Evolutionary conservation across 1,140 invertebrate species (phyloP).

Genomic region (Leptinotarsa undecemlineata): DNA sequence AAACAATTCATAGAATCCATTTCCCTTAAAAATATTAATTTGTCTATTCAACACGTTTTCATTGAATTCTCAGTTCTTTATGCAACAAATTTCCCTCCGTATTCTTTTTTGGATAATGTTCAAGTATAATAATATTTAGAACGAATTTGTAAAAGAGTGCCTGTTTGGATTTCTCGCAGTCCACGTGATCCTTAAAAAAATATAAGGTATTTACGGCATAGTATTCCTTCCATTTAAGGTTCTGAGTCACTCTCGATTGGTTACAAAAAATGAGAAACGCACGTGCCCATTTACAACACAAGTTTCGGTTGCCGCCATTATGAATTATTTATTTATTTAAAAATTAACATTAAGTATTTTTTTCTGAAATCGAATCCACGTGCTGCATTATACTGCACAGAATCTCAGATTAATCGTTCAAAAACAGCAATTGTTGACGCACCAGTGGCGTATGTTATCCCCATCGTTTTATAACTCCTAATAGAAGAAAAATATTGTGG

Average conservation of each 20-base stretch:
- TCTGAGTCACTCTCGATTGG: slow-evolving; percentile 7
- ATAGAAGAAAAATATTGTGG: too few relatives aligned
- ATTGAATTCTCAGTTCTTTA: too few relatives aligned
- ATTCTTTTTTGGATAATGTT: too few relatives aligned
- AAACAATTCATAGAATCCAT: too few relatives aligned
- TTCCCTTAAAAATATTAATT: too few relatives aligned
- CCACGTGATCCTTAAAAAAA: background rate
- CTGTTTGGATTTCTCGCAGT: background rate
- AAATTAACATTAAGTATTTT: slow-evolving; percentile 9
- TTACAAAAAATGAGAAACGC: slow-evolving; percentile 15
- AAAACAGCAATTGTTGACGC: background rate
- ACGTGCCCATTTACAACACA: slow-evolving; percentile 16
- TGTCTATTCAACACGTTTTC: too few relatives aligned
- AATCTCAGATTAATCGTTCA: background rate
- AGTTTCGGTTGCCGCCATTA: slow-evolving; percentile 8
- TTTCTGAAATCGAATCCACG: background rate
- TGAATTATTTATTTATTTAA: slow-evolving; percentile 19
- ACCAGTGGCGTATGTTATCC: background rate
- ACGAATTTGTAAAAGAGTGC: too few relatives aligned
- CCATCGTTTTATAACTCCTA: too few relatives aligned
- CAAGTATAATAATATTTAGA: too few relatives aligned
- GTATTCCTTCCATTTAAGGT: slow-evolving; percentile 10
- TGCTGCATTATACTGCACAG: slow-evolving; percentile 12
- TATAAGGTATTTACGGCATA: slow-evolving; percentile 14
- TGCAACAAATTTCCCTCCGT: too few relatives aligned